Evolutionary conservation across 1,140 invertebrate species (phyloP), one percentile per base, ranked within the genome.

Genomic region (Drosophila mayri): DNA sequence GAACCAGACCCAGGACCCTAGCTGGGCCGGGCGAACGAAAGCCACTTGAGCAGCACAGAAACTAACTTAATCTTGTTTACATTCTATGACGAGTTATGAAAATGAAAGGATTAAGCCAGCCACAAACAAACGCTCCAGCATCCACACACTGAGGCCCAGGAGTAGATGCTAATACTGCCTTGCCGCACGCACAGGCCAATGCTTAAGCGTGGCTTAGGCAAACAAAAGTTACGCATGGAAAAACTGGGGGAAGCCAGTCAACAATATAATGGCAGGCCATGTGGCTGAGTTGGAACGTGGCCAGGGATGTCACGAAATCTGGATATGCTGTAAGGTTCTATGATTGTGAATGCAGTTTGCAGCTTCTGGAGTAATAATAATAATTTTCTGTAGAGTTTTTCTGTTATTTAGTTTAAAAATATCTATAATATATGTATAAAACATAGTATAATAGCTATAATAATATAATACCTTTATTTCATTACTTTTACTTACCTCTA

Each of bases 51-150:
- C 74, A 81, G 81, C 75, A 84, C 81, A 81, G 85, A 90, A 90
- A 79, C 77, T 88, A 88, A 88, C 81, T 84, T 90, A 85, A 85
- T 90, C 85, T 88, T 88, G 85, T 88, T 90, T 88, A 88, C 85
- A 88, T 85, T 90, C 85, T 84, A 90, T 90, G 81, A 90, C 85
- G 85, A 88, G 85, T 88, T 88, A 88, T 88, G 85, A 88, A 90
- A 88, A 88, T 88, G 85, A 88, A 88, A 88, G 85, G 85, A 84
- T 88, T 88, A 81, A 90, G 78, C 81, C 74, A 70, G 77, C 85
- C 85, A 90, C 81, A 88, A 81, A 90, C 84, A 88, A 90, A 85
- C 65, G 80, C 77, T 80, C 66, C 73, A 78, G 55, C 79, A 40
- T 49, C 66, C 62, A 64, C 16, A 76, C 57, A 57, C 79, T 32